Percentiles rank a stretch among this genome's conserved stretches.
Evolutionary conservation across 2,113 vertebrate genomes (phyloP).

Genomic region (Chiloscyllium plagiosum): DNA sequence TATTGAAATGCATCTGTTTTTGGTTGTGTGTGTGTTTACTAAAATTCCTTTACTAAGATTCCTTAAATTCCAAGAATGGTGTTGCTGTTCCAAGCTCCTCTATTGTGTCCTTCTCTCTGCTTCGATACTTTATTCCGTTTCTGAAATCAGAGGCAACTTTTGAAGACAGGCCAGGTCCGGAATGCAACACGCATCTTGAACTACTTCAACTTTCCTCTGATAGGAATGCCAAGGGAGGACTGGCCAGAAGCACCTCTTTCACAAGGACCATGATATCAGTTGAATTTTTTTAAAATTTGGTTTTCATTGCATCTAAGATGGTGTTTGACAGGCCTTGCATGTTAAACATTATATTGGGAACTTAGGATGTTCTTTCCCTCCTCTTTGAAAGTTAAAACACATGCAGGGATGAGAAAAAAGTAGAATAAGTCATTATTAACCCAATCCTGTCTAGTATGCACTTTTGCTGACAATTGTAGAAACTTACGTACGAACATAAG

Average conservation of each 20-base stretch:
- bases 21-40: neutral
- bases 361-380: neutral
- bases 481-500: no score
- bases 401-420: neutral
- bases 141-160: neutral
- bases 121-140: neutral
- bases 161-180: neutral
- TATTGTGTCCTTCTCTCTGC: neutral
- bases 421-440: neutral
- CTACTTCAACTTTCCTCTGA: neutral
- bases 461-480: neutral
- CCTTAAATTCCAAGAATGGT: neutral
- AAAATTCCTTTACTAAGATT: neutral
- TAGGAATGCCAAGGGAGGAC: neutral
- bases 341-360: neutral
- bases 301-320: neutral
- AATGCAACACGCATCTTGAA: neutral
- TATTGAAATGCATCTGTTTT: neutral
- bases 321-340: neutral
- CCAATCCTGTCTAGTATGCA: neutral
- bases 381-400: neutral
- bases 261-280: neutral
- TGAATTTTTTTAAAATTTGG: neutral
- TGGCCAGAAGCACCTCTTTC: constrained; percentile 5
- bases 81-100: neutral